A percentile compares a stretch with the other conserved stretches of the same genome.
These are phyloP conservation scores for Tethya wilhelma DNA, from an alignment of 37 sponge, comb jelly and placozoan genomes.

Conservation along the genomic window DNA sequence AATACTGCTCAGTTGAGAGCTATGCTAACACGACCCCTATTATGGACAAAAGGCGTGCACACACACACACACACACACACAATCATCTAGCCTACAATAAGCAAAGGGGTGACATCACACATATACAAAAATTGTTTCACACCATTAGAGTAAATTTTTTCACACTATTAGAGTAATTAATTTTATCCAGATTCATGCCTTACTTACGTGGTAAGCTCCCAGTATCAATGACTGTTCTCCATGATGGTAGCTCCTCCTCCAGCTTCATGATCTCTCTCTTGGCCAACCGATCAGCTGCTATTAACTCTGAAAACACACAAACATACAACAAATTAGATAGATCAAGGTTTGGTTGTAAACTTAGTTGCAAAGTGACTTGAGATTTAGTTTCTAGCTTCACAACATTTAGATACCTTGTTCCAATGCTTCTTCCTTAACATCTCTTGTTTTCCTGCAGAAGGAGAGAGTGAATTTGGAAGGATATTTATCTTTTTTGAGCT, in stretches of 20 bases:
- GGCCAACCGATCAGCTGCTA: slow-evolving; percentile 60
- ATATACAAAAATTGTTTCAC: too few species aligned
- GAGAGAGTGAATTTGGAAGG: neutral
- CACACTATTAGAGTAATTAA: too few species aligned
- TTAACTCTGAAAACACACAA: slow-evolving; percentile 58
- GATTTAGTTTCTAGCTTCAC: neutral
- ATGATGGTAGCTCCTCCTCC: slow-evolving; percentile 84
- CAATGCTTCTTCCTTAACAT: slow-evolving; percentile 63
- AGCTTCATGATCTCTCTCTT: slow-evolving; percentile 81
- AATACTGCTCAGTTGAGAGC: too few species aligned
- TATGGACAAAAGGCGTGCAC: too few species aligned
- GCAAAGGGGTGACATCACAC: too few species aligned
- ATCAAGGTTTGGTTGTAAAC: neutral
- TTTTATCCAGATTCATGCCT: neutral
- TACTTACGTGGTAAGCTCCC: slow-evolving; percentile 27
- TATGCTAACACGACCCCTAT: too few species aligned
- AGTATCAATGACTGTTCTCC: slow-evolving; percentile 68
- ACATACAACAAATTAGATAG: neutral
- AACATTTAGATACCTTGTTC: slow-evolving; percentile 55
- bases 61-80: too few species aligned
- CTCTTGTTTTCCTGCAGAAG: slow-evolving; percentile 49
- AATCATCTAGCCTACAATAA: too few species aligned
- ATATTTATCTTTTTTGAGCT: neutral
- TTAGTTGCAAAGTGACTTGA: neutral
- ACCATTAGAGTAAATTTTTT: too few species aligned